A percentile compares a stretch with the other conserved stretches of the same genome.
These are phyloP conservation scores for Tetramorium bicarinatum DNA, from an alignment of 2,888 invertebrate genomes.

Conservation along the genomic window DNA sequence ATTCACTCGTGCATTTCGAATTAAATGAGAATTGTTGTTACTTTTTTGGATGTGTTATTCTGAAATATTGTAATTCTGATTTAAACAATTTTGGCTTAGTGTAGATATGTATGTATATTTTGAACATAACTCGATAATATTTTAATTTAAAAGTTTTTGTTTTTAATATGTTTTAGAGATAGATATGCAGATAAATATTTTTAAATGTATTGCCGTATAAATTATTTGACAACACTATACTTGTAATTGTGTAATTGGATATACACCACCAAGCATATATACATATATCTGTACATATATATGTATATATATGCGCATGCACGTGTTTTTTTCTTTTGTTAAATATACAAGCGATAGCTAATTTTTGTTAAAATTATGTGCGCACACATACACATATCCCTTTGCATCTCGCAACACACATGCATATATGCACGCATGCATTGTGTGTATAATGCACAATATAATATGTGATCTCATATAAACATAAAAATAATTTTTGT, in stretches of 20 bases:
- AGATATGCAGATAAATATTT: neutral
- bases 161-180: neutral
- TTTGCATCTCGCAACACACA: neutral
- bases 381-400: neutral
- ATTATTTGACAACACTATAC: neutral
- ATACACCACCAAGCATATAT: no score
- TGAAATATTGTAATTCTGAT: neutral
- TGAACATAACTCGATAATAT: no score
- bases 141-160: no score
- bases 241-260: no score
- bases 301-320: no score
- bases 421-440: neutral
- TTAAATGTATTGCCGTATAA: neutral
- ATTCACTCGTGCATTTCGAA: neutral
- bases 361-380: neutral
- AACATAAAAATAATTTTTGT: neutral
- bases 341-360: neutral
- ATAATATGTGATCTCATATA: slow-evolving; percentile 26
- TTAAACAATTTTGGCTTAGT: neutral
- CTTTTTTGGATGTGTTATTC: neutral
- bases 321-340: neutral
- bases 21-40: neutral
- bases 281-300: no score
- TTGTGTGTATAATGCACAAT: neutral
- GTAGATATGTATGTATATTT: no score